A percentile compares a stretch with the other conserved stretches of the same genome.
Evolutionary conservation across 2,113 vertebrate genomes (phyloP).

Genomic region (Danionella cerebrum): DNA sequence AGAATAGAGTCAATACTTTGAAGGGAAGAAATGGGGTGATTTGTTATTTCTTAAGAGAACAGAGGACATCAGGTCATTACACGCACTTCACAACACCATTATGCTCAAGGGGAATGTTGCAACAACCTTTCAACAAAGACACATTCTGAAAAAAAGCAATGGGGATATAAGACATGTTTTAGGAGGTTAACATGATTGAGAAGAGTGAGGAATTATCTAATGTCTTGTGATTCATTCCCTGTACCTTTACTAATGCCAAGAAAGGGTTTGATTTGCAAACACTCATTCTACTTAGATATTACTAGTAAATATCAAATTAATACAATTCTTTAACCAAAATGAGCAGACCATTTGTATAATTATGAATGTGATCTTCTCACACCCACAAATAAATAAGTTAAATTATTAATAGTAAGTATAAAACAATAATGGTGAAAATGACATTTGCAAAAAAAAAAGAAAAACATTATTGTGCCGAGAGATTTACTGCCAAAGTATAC

Average conservation of each 20-base stretch:
- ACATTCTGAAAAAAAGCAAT: conserved; percentile 6
- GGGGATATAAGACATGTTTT: neutral
- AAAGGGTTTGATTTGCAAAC: neutral
- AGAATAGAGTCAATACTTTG: neutral
- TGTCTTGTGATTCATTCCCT: neutral
- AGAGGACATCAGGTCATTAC: neutral
- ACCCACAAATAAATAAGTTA: no score
- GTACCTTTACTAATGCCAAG: neutral
- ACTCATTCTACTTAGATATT: neutral
- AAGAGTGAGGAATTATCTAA: neutral
- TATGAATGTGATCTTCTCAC: no score
- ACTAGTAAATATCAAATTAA: no score
- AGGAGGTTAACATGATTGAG: neutral
- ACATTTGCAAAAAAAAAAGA: no score
- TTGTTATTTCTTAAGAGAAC: neutral
- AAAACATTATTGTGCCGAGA: no score
- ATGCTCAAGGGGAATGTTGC: neutral
- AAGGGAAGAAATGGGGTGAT: neutral
- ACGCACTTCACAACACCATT: neutral
- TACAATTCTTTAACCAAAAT: neutral
- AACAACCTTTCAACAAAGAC: conserved; percentile 21
- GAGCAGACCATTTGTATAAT: neutral
- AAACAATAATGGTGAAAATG: no score
- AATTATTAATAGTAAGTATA: no score
- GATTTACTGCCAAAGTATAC: no score